Base-by-base conservation (phyloP, 1,140 invertebrate genomes). In the Apis florea region DNA sequence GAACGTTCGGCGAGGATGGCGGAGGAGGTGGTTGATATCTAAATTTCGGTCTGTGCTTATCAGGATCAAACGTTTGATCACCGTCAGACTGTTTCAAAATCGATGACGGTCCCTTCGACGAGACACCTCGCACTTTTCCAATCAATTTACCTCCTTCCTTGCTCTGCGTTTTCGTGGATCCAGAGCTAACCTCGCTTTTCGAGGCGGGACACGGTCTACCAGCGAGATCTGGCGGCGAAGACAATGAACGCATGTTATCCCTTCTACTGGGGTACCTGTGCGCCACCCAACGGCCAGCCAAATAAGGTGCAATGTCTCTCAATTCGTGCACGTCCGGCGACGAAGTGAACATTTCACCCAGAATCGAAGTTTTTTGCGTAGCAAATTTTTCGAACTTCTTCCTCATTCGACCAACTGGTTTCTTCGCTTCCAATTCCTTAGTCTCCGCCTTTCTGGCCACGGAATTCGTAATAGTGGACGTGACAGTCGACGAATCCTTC, bases 261-360 rank as follows among this genome's bases (percentile, higher is more conserved):
- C 94, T 93, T 15, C 94, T 92, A 86, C 93, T 96, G 0, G 97
- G 96, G 91, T 96, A 96, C 85, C 95, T 95, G 90, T 97, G 96
- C 13, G 97, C 96, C 53, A 96, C 95, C 97, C 97, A 97, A 15
- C 95, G 93, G 4, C 96, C 96, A 1, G 96, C 95, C 78, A 97
- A 91, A 92, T 97, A 97, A 0, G 96, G 96, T 10, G 96, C 96
- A 40, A 97, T 96, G 86, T 97, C 96, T 2, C 95, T 94, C 1
- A 97, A 92, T 88, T 97, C 97, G 79, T 95, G 95, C 24, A 98
- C 94, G 88, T 97, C 96, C 1, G 97, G 97, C 47, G 96, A 95
- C 0, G 97, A 98, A 1, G 96, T 96, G 88, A 97, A 98, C 94
- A 97, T 96, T 87, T 97, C 95, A 0, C 96, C 96, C 12, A 97